phyloP scores from a whole-genome alignment of 2,797 vertebrate species.

The Peromyscus melanophrys region DNA sequence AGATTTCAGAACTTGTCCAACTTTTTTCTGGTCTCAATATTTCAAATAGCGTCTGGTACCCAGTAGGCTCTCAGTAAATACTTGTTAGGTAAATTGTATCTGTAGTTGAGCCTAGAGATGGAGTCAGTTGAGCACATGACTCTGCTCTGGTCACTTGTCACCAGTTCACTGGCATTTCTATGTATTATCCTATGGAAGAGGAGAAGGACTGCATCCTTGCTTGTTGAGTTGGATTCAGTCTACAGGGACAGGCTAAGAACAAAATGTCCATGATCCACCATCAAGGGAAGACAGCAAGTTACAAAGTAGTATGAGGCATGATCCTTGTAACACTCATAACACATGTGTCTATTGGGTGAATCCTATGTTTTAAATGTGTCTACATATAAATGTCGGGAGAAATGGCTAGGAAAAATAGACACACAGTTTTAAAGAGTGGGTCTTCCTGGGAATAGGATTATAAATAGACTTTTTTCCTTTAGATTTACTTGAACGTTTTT shows the following conservation, averaged over 20 bases:
- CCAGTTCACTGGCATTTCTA: background rate
- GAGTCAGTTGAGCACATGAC: background rate
- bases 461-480: constrained; percentile 21
- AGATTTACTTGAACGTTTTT: constrained; percentile 47
- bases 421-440: background rate
- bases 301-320: constrained; percentile 1
- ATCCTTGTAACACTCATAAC: constrained; percentile 27
- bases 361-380: constrained; percentile 3
- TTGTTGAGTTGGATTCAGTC: constrained; percentile 11
- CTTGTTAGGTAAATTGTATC: background rate
- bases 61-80: background rate
- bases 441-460: background rate
- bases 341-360: constrained; percentile 49
- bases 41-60: background rate
- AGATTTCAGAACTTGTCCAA: background rate
- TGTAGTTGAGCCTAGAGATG: background rate
- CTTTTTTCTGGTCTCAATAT: constrained; percentile 9
- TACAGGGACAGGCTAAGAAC: background rate
- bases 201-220: background rate
- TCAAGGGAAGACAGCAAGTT: constrained; percentile 40
- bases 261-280: constrained; percentile 31
- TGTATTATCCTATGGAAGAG: background rate
- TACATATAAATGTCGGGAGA: constrained; percentile 9
- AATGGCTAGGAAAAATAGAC: constrained; percentile 11
- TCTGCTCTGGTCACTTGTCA: background rate